Evolutionary conservation across 2,888 invertebrate species (phyloP), one percentile per base, ranked within the genome.

Genomic region (Apantesis nais): DNA sequence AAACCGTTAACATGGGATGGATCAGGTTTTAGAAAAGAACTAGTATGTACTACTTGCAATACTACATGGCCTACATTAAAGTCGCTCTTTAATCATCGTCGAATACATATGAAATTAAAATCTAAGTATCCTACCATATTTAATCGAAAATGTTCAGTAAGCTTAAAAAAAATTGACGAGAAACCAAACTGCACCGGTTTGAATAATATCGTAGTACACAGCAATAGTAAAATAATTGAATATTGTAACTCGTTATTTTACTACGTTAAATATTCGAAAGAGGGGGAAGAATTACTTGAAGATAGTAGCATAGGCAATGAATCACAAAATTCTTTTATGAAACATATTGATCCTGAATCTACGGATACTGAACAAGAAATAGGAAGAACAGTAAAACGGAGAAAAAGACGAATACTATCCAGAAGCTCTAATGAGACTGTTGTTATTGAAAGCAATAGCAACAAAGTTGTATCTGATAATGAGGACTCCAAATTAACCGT

Each of bases 161-260:
- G 67, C 34, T 74, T 95, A 29, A 74, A 81, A 44, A 93, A 88
- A 84, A 66, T 86, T 58, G 92, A 92, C 75, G 70, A 74, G 2
- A 86, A 85, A 76, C 82, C 84, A 19, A 94, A 94, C 75, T 60
- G 88, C 48, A 91, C 91, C 31, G 88, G 88, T 22, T 74, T 75
- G 16, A 72, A 67, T 34, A 83, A 85, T 58, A 82, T 86, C 74
- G 89, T 94, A 65, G 89, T 91, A 12, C 78, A 85, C 63, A 81
- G 76, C 74, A 74, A 73, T 39, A 78, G 87, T 64, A 90, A 84
- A 83, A 89, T 93, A 64, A 77, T 92, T 65, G 74, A 82, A 76
- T 78, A 79, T 58, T 75, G 80, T 37, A 78, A 83, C 72, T 70
- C 76, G 0, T 73, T 82, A 58, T 93, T 66, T 66, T 58, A 87